Evolutionary conservation across 2,888 invertebrate species (phyloP).

Genomic region (Lasiommata megera): DNA sequence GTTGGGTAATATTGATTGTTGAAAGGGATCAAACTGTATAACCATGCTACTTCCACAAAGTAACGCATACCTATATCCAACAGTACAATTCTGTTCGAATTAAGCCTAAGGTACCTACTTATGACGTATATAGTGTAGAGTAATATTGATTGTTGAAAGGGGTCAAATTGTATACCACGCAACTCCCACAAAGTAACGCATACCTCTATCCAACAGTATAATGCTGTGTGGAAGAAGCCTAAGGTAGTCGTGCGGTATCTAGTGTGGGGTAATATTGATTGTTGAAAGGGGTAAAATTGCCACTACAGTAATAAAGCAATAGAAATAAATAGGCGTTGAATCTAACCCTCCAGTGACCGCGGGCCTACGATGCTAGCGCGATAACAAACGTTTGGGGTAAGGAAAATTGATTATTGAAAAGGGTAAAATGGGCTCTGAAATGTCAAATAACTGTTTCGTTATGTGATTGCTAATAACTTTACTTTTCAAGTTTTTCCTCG

Average conservation of each 20-base stretch:
- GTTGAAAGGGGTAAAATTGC: slow-evolving; percentile 4
- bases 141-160: neutral
- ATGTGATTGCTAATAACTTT: neutral
- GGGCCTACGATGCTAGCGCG: neutral
- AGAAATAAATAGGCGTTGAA: slow-evolving; percentile 8
- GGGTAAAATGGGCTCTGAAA: neutral
- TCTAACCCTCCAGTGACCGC: neutral
- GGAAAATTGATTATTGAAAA: slow-evolving; percentile 1
- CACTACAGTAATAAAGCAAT: slow-evolving; percentile 5
- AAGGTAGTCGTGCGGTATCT: neutral
- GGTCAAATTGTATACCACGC: neutral
- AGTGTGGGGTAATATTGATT: slow-evolving; percentile 4
- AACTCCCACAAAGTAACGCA: neutral
- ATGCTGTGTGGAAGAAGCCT: neutral
- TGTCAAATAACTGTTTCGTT: neutral
- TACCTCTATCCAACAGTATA: too few relatives aligned
- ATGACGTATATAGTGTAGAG: neutral
- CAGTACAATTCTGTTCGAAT: too few relatives aligned
- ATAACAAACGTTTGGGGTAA: slow-evolving; percentile 3
- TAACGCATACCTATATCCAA: too few relatives aligned
- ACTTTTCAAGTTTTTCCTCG: too few relatives aligned
- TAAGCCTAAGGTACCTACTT: neutral
- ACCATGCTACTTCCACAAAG: neutral
- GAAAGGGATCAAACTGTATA: neutral
- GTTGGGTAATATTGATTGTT: neutral